A percentile compares a stretch with the other conserved stretches of the same genome.
phyloP scores from a whole-genome alignment of 30 jellyfish, hydroid and myxozoan species.

The Cassiopea xamachana region DNA sequence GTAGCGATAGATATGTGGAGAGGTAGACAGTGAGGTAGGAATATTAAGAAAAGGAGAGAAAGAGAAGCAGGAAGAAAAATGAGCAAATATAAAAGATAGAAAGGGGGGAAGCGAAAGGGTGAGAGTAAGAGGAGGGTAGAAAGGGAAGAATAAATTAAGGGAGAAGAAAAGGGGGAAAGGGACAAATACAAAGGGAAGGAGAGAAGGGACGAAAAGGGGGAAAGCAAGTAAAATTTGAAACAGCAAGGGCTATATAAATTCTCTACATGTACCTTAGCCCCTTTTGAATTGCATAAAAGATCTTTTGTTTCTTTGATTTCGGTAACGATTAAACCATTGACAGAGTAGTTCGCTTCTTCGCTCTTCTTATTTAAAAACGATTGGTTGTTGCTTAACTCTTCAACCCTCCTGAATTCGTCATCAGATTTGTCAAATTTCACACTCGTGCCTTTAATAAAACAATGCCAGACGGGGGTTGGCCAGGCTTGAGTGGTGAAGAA shows the following conservation, averaged over 20 bases:
- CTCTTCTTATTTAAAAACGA: conserved; percentile 73
- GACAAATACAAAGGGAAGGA: too few species aligned
- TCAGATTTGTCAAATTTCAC: conserved; percentile 77
- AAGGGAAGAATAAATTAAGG: too few species aligned
- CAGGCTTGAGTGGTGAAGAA: conserved; percentile 95
- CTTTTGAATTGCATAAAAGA: conserved; percentile 16
- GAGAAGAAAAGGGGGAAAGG: too few species aligned
- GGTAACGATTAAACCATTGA: conserved; percentile 79
- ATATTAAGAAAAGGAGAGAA: too few species aligned
- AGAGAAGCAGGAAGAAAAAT: too few species aligned
- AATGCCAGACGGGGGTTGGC: conserved; percentile 99
- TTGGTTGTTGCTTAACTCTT: conserved; percentile 71
- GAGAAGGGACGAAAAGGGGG: not conserved
- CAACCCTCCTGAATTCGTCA: conserved; percentile 82
- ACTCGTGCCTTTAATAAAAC: conserved; percentile 92
- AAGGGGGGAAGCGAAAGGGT: too few species aligned
- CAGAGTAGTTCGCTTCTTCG: conserved; percentile 84
- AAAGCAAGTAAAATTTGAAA: not conserved
- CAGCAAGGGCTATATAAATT: not conserved
- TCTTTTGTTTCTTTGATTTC: conserved; percentile 81
- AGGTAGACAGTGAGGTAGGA: too few species aligned
- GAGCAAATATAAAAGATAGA: too few species aligned
- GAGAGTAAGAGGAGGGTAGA: too few species aligned
- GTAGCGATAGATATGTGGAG: too few species aligned
- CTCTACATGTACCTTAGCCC: conserved; percentile 27